A percentile compares a stretch with the other conserved stretches of the same genome.
Evolutionary conservation across 2,113 vertebrate species (phyloP).

Genomic region (Corydoras maculifer): DNA sequence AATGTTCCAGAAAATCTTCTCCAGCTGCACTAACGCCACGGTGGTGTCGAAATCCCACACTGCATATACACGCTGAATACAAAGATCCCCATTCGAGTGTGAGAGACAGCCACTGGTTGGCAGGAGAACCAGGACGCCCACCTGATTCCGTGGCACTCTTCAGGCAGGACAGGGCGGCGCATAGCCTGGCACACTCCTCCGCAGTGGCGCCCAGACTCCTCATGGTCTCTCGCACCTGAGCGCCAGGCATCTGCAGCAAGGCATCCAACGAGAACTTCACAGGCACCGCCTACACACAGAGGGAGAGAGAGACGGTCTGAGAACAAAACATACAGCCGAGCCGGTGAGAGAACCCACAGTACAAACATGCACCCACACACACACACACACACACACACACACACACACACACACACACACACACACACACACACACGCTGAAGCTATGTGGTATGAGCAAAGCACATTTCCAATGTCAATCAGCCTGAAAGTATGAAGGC

Average conservation of each 20-base stretch:
- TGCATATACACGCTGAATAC: no score
- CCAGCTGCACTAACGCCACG: no score
- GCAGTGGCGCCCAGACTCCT: conserved; percentile 78
- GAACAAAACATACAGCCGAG: conserved; percentile 32
- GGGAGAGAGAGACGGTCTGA: background rate
- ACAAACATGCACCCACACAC: conserved; percentile 21
- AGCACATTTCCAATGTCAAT: conserved; percentile 3
- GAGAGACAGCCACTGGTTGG: no score
- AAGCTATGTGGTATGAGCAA: background rate
- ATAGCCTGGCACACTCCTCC: conserved; percentile 84
- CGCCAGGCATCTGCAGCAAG: conserved; percentile 87
- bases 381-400: conserved; percentile 7
- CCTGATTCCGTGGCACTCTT: conserved; percentile 83
- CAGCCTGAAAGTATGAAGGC: background rate
- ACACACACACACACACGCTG: conserved; percentile 12
- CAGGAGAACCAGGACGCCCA: conserved; percentile 46
- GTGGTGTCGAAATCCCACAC: no score
- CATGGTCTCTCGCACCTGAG: conserved; percentile 85
- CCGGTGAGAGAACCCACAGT: conserved; percentile 46
- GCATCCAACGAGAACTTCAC: conserved; percentile 84
- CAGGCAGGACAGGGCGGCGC: conserved; percentile 85
- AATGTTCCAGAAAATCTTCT: no score
- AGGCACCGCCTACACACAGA: conserved; percentile 72
- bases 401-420: conserved; percentile 11
- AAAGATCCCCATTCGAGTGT: no score